Conservation (phyloP, 2,113 vertebrate species). For the Semnopithecus entellus region DNA sequence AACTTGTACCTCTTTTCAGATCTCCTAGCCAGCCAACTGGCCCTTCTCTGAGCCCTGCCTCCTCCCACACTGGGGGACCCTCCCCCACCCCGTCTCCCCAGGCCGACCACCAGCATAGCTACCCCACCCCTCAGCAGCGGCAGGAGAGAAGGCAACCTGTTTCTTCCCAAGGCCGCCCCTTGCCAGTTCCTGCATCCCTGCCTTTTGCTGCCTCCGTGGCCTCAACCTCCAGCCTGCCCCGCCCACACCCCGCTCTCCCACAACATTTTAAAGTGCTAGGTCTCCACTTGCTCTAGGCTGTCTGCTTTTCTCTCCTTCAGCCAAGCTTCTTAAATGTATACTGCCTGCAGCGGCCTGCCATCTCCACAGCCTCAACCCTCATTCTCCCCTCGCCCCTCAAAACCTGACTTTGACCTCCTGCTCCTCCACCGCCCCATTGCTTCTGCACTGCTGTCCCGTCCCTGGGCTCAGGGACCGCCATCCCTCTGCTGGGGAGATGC, state of each 20-base stretch:
- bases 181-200: not conserved
- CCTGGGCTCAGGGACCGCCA: not conserved
- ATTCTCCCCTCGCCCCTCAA: not conserved
- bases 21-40: not conserved
- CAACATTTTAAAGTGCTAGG: not conserved
- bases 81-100: too few species aligned
- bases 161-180: not conserved
- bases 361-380: not conserved
- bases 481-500: not conserved
- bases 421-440: too few species aligned
- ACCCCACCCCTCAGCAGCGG: not conserved
- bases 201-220: not conserved
- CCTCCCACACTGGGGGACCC: rapidly evolving
- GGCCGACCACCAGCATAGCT: not conserved
- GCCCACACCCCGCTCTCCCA: not conserved
- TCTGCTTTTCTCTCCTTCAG: not conserved
- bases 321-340: not conserved
- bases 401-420: not conserved
- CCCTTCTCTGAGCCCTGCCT: not conserved
- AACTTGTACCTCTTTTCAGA: not conserved
- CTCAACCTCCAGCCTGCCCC: not conserved
- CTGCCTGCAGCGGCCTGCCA: not conserved
- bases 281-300: not conserved
- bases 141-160: not conserved
- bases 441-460: not conserved